phyloP scores from a whole-genome alignment of 2,888 invertebrate species.

The Encarsia formosa region DNA sequence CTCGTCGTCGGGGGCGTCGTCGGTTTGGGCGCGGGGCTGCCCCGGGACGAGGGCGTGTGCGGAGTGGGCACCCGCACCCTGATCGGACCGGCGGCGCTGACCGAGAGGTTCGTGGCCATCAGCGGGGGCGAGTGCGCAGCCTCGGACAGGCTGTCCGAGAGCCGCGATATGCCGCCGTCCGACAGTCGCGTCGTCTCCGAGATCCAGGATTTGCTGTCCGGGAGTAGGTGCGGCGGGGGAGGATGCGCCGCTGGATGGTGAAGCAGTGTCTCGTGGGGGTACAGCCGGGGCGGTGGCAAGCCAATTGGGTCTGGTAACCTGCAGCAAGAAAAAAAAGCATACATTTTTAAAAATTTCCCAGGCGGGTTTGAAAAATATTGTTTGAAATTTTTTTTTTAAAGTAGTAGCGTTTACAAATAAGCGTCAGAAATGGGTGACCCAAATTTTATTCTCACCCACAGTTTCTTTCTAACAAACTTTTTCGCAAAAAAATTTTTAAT shows the following conservation, averaged over 20 bases:
- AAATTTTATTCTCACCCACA: too few species aligned
- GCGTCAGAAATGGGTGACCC: too few species aligned
- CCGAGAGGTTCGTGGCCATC: conserved; percentile 48
- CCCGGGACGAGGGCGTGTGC: conserved; percentile 49
- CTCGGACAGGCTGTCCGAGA: conserved; percentile 48
- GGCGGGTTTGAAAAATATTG: neutral
- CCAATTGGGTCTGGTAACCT: conserved; percentile 48
- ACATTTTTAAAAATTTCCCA: neutral
- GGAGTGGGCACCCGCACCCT: conserved; percentile 49
- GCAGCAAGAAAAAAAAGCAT: conserved; percentile 26
- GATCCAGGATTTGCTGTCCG: conserved; percentile 47
- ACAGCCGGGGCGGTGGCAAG: conserved; percentile 43
- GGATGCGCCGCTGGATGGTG: conserved; percentile 43
- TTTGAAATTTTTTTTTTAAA: neutral
- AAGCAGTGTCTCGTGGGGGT: conserved; percentile 45
- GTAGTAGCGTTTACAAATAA: too few species aligned
- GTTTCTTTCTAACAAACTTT: too few species aligned
- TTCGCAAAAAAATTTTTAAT: too few species aligned
- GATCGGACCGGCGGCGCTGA: conserved; percentile 48
- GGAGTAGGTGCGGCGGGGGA: conserved; percentile 36
- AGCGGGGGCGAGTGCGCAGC: conserved; percentile 49
- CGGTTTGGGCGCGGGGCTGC: conserved; percentile 35
- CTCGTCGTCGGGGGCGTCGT: conserved; percentile 42
- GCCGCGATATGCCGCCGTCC: conserved; percentile 47
- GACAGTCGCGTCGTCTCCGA: conserved; percentile 47